phyloP scores from a whole-genome alignment of 2,113 vertebrate species.

The Oncorhynchus nerka region DNA sequence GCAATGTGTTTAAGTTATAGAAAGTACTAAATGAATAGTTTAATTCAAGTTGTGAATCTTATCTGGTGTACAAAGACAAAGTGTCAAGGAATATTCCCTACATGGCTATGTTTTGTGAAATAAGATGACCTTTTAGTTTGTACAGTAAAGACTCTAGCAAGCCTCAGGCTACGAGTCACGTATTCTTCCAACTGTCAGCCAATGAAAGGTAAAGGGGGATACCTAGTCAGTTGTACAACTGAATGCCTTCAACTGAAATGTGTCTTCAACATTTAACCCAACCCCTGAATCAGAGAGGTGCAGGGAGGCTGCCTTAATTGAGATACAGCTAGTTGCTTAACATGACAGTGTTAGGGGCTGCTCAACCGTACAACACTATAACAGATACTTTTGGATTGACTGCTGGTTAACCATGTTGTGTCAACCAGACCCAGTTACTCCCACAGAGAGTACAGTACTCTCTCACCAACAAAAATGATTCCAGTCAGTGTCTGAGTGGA shows the following conservation, averaged over 20 bases:
- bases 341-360: constrained; percentile 49
- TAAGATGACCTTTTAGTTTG: too few relatives aligned
- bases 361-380: constrained; percentile 36
- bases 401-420: constrained; percentile 52
- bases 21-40: too few relatives aligned
- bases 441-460: constrained; percentile 29
- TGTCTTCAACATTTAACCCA: too few relatives aligned
- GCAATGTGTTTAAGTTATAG: background rate
- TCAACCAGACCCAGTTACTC: constrained; percentile 29
- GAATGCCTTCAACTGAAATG: too few relatives aligned
- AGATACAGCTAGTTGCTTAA: constrained; percentile 42
- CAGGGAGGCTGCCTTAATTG: too few relatives aligned
- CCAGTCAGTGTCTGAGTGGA: background rate
- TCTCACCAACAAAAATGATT: constrained; percentile 5
- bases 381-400: constrained; percentile 43
- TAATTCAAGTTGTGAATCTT: too few relatives aligned
- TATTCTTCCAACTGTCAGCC: background rate
- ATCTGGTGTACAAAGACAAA: too few relatives aligned
- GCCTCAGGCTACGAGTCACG: background rate
- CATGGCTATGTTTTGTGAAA: too few relatives aligned
- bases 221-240: too few relatives aligned
- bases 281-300: too few relatives aligned
- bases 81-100: too few relatives aligned
- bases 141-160: background rate
- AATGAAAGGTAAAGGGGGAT: too few relatives aligned